Evolutionary conservation across 2,888 invertebrate species (phyloP).

Genomic region (Zeuzera pyrina): DNA sequence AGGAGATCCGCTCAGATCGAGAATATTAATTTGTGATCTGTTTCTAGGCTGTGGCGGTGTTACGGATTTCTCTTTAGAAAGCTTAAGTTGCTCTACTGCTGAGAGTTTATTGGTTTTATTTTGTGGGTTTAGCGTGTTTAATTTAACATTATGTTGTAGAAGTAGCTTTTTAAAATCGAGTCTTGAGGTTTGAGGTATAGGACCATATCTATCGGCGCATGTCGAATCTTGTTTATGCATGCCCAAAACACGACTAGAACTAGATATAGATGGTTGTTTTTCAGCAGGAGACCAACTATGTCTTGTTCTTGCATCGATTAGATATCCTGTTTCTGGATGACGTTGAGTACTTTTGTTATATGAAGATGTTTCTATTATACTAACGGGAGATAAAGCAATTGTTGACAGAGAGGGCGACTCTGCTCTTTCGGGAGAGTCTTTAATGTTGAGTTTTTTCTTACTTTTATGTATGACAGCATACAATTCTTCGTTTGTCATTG

Average conservation of each 20-base stretch:
- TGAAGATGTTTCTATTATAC: conserved; percentile 60
- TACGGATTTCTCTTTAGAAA: conserved; percentile 73
- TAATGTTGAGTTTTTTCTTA: conserved; percentile 81
- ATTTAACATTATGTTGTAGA: conserved; percentile 81
- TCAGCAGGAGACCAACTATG: conserved; percentile 78
- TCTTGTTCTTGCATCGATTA: conserved; percentile 70
- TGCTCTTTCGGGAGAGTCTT: conserved; percentile 63
- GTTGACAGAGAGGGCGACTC: conserved; percentile 61
- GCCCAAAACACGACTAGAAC: conserved; percentile 23
- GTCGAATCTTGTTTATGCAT: conserved; percentile 49
- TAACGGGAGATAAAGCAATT: conserved; percentile 64
- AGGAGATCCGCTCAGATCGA: conserved; percentile 81
- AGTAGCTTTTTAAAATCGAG: conserved; percentile 88
- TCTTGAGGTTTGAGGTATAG: conserved; percentile 81
- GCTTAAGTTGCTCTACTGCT: conserved; percentile 85
- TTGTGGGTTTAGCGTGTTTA: conserved; percentile 66
- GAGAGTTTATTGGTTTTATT: conserved; percentile 76
- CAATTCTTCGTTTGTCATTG: conserved; percentile 85
- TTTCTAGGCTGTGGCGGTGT: conserved; percentile 38
- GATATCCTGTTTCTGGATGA: conserved; percentile 75
- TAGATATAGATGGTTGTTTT: conserved; percentile 37
- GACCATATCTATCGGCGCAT: conserved; percentile 77
- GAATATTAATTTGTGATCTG: conserved; percentile 73
- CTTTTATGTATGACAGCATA: conserved; percentile 85
- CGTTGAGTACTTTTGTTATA: conserved; percentile 56